phyloP scores from a whole-genome alignment of 2,888 invertebrate species.

The Diarsia rubi region DNA sequence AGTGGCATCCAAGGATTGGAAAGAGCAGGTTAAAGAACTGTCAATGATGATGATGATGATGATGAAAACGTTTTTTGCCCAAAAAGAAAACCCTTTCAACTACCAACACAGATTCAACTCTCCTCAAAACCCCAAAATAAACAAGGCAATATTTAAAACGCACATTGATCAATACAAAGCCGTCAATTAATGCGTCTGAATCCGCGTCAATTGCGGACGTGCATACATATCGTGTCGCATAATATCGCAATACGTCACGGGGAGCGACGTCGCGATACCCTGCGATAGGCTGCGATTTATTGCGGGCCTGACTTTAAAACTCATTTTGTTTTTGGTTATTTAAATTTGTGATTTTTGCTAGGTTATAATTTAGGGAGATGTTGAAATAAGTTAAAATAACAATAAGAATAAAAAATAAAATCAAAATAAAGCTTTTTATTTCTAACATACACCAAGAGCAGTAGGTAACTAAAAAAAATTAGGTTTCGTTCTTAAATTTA shows the following conservation, averaged over 20 bases:
- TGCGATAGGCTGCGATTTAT: constrained; percentile 74
- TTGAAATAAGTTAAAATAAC: background rate
- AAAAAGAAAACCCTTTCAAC: background rate
- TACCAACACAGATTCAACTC: background rate
- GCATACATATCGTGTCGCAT: constrained; percentile 61
- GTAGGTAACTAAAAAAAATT: too few species aligned
- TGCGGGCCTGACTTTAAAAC: constrained; percentile 50
- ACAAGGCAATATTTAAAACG: constrained; percentile 28
- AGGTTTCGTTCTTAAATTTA: too few species aligned
- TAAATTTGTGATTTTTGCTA: constrained; percentile 14
- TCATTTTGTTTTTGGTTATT: constrained; percentile 46
- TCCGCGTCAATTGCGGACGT: constrained; percentile 59
- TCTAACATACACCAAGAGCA: too few species aligned
- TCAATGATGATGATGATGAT: too few species aligned
- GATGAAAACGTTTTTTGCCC: too few species aligned
- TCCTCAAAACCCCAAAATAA: constrained; percentile 1
- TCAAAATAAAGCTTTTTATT: too few species aligned
- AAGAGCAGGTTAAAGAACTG: too few species aligned
- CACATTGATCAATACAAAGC: constrained; percentile 40
- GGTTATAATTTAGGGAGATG: background rate
- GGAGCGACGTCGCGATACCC: constrained; percentile 69
- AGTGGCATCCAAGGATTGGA: too few species aligned
- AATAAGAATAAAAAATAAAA: too few species aligned
- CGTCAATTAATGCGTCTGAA: constrained; percentile 56
- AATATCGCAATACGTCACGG: constrained; percentile 74